phyloP scores from a whole-genome alignment of 2,797 vertebrate species.

The Coilia nasus region DNA sequence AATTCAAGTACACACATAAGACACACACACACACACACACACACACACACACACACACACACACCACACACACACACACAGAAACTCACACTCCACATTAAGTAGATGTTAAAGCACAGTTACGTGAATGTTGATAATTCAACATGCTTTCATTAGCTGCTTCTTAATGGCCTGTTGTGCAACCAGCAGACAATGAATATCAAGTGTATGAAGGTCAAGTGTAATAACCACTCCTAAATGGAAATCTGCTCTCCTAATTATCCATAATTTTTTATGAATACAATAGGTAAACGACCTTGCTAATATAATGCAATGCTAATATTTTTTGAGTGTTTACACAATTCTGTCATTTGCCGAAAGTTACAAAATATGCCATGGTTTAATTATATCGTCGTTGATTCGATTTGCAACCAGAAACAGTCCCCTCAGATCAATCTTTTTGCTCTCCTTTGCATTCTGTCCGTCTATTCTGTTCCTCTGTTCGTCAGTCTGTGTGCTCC shows the following conservation, averaged over 20 bases:
- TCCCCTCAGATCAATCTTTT: background rate
- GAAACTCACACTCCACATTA: background rate
- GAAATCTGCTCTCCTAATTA: background rate
- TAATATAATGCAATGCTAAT: background rate
- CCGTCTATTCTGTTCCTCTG: background rate
- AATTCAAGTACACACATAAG: too few species aligned
- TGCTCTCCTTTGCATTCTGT: background rate
- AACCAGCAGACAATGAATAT: background rate
- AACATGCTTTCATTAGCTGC: background rate
- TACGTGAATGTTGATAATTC: background rate
- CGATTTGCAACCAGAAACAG: background rate
- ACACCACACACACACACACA: conserved; percentile 11
- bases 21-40: background rate
- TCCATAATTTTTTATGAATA: background rate
- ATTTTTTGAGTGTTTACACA: background rate
- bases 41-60: background rate
- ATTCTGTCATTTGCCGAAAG: background rate
- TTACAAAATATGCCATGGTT: background rate
- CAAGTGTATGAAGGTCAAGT: background rate
- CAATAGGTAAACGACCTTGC: background rate
- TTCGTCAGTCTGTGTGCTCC: background rate
- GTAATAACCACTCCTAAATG: background rate
- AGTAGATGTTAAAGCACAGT: background rate
- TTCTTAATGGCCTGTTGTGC: background rate
- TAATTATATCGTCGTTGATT: background rate